These are phyloP conservation scores for Puffinus mauretanicus DNA, from an alignment of 2,113 vertebrate species.

Conservation along the genomic window DNA sequence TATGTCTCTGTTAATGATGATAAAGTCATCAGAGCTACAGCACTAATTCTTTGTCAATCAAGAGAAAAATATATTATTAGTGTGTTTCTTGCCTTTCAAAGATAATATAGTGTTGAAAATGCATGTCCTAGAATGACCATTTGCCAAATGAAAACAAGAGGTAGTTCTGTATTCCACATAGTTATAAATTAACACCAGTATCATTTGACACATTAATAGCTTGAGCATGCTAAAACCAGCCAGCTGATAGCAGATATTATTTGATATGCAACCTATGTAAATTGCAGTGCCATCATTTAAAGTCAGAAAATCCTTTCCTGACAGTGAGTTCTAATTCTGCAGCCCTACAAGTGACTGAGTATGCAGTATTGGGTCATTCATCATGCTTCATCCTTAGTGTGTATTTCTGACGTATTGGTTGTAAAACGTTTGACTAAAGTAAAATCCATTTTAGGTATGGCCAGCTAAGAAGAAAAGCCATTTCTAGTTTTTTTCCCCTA, in stretches of 20 bases:
- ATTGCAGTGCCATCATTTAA: background rate
- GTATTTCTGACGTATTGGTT: background rate
- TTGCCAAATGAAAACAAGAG: background rate
- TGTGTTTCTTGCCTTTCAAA: background rate
- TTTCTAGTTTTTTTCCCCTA: background rate
- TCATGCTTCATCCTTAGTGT: background rate
- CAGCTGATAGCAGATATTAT: background rate
- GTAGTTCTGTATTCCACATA: background rate
- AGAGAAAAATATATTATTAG: background rate
- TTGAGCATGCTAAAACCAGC: background rate
- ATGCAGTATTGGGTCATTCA: background rate
- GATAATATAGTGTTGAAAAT: background rate
- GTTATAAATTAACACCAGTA: background rate
- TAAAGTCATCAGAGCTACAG: background rate
- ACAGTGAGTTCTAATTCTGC: background rate
- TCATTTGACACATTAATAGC: background rate
- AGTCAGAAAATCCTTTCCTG: background rate
- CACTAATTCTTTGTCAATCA: background rate
- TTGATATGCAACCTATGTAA: background rate
- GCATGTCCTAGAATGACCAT: background rate
- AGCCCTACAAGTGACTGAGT: background rate
- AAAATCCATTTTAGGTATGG: background rate
- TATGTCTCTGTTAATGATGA: background rate
- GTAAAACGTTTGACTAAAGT: background rate
- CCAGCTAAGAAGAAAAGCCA: background rate